Percentiles rank a stretch among this genome's conserved stretches.
phyloP scores from a whole-genome alignment of 2,113 vertebrate species.

The Paracanthobrama guichenoti region DNA sequence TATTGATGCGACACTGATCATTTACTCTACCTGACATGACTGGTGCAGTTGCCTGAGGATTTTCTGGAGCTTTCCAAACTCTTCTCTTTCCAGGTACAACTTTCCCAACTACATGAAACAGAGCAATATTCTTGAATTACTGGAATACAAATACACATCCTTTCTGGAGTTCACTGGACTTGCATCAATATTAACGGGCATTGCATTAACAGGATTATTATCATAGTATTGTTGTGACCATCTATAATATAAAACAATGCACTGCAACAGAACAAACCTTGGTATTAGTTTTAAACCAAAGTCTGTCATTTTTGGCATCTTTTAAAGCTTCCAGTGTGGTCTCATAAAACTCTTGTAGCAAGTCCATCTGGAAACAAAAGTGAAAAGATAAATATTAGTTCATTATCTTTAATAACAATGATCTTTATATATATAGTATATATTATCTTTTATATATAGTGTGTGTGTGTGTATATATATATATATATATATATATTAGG shows the following conservation, averaged over 20 bases:
- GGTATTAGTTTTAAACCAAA: conserved; percentile 99
- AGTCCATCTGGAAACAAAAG: conserved; percentile 87
- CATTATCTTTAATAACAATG: neutral
- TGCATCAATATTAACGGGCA: neutral
- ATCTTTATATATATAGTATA: too few relatives aligned
- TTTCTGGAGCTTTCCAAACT: conserved; percentile 97
- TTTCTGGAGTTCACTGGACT: neutral
- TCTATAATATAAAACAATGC: neutral
- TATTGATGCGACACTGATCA: neutral
- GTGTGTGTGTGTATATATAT: too few relatives aligned
- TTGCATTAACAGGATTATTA: neutral
- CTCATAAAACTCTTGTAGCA: conserved; percentile 99
- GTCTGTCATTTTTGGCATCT: conserved; percentile 96
- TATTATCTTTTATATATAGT: too few relatives aligned
- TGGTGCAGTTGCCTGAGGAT: conserved; percentile 97
- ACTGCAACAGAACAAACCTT: conserved; percentile 78
- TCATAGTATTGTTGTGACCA: neutral
- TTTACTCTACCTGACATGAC: conserved; percentile 91
- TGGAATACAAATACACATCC: neutral
- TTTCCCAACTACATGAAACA: conserved; percentile 86
- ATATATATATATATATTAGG: too few relatives aligned
- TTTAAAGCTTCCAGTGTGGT: conserved; percentile 97
- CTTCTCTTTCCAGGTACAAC: conserved; percentile 96
- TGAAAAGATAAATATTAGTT: conserved; percentile 54
- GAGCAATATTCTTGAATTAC: neutral